Conservation (phyloP, 2,888 invertebrate genomes). For the Eumerus sabulonum region DNA sequence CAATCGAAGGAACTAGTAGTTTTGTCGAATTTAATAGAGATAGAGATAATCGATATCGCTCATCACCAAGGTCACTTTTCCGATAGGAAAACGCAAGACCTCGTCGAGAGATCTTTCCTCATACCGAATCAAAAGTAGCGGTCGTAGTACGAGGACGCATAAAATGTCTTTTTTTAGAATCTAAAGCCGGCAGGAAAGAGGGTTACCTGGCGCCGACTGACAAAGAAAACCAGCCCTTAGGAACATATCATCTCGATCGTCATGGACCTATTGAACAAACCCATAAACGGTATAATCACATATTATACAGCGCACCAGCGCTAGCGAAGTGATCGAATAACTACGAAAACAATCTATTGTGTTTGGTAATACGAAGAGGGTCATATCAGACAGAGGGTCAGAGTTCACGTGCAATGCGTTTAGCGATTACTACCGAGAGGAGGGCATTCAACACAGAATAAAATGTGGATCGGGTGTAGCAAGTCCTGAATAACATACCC, state of each 20-base stretch:
- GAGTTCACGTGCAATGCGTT: too few relatives aligned
- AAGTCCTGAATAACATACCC: too few relatives aligned
- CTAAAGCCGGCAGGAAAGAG: conserved; percentile 73
- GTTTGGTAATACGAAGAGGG: too few relatives aligned
- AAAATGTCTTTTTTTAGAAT: background rate
- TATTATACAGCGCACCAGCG: conserved; percentile 65
- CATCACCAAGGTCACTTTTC: conserved; percentile 75
- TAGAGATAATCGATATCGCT: conserved; percentile 72
- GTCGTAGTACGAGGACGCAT: background rate
- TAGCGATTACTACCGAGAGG: too few relatives aligned
- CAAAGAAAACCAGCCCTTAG: conserved; percentile 42
- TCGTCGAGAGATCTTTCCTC: conserved; percentile 63
- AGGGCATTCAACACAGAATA: too few relatives aligned
- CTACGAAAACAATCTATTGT: too few relatives aligned
- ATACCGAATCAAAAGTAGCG: conserved; percentile 55
- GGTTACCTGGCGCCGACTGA: conserved; percentile 66
- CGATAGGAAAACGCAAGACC: conserved; percentile 70
- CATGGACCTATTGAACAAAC: conserved; percentile 73
- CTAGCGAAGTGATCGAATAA: too few relatives aligned
- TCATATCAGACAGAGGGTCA: too few relatives aligned
- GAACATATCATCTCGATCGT: conserved; percentile 74
- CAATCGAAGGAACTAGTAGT: conserved; percentile 66
- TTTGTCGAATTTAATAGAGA: conserved; percentile 72
- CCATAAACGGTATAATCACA: conserved; percentile 73
- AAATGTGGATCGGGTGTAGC: too few relatives aligned